Evolutionary conservation across 2,888 invertebrate genomes (phyloP), one percentile per base, ranked within the genome.

Genomic region (Eupsilia transversa): DNA sequence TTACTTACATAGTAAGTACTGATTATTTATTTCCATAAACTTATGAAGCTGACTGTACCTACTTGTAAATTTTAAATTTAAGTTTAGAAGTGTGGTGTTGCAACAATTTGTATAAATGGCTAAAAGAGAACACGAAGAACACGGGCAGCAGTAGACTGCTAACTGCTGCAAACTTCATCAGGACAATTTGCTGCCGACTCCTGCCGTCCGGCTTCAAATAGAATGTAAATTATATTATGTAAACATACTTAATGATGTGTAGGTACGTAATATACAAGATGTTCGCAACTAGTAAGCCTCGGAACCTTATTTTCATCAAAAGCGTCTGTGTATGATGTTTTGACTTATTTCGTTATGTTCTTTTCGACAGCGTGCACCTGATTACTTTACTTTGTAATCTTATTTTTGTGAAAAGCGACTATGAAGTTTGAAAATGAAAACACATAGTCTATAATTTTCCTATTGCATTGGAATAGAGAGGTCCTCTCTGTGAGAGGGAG

Each of bases 21-120:
- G 10, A n/a, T 14, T 4, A 27, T 5, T 27, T n/a, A n/a, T 27
- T n/a, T 27, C 52, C 52, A n/a, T n/a, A 12, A 12, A 52, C 4
- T 27, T 52, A 52, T 33, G 17, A 33, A 12, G n/a, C 23, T 54
- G 67, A 73, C 73, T 30, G 69, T 52, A n/a, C 57, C 56, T 30
- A 46, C 46, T 72, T 63, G 46, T 41, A 67, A 23, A 5, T 81
- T 71, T 52, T 52, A 12, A 82, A 82, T 84, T 80, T 74, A 77
- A 82, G 49, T 82, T 80, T 74, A 49, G 71, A 65, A 49, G 49
- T 49, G 10, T 3, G 9, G 3, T 49, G 23, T 49, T 49, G n/a
- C 3, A 49, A 10, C 49, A 9, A 49, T 52, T 52, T n/a, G 12
- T n/a, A 54, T 72, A 20, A 56, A 17, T 27, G 49, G 30, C 9